Base-by-base conservation (phyloP, 2,888 invertebrate genomes). In the Thysanoteuthis rhombus region DNA sequence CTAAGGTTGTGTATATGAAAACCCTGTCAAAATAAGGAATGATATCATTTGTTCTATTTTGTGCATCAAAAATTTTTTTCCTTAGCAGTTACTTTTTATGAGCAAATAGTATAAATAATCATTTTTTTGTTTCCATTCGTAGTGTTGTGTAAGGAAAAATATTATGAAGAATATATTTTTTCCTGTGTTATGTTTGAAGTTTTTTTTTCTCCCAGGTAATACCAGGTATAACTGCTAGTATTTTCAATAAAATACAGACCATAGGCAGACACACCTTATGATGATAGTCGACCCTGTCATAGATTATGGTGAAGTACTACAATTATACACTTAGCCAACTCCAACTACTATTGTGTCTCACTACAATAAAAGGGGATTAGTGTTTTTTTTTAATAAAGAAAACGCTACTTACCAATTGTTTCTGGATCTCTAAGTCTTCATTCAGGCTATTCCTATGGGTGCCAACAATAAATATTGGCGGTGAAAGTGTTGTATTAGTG, bases 391-490 rank as follows among this genome's bases (percentile, higher is more conserved):
- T 75, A n/a, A 75, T 16, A n/a, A 93, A 42, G 25, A n/a, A 10
- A 22, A 47, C 25, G 19, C 0, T 47, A 90, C 94, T 93, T 92
- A 95, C 95, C 95, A 95, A 93, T 93, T 95, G 94, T 42, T 95
- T 94, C 40, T 95, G 94, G 42, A 95, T 93, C 40, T 94, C 94
- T 16, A 95, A 94, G 90, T 97, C 96, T n/a, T 94, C 93, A 94
- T 96, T 95, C 32, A 97, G 95, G 92, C 96, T 95, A 94, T 96
- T 95, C 58, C 96, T 95, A 94, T 97, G 97, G 1, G 97, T 97
- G 6, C 97, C 97, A 28, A 97, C 97, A 52, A 97, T 95, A 92
- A 97, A 95, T 58, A 97, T 96, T n/a, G 97, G 97, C 8, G 97
- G 97, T 38, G 97, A 96, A 93, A 96, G 95, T 19, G 95, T 95